Conservation (phyloP, 2,888 invertebrate species). For the Anoncus sp. region DNA sequence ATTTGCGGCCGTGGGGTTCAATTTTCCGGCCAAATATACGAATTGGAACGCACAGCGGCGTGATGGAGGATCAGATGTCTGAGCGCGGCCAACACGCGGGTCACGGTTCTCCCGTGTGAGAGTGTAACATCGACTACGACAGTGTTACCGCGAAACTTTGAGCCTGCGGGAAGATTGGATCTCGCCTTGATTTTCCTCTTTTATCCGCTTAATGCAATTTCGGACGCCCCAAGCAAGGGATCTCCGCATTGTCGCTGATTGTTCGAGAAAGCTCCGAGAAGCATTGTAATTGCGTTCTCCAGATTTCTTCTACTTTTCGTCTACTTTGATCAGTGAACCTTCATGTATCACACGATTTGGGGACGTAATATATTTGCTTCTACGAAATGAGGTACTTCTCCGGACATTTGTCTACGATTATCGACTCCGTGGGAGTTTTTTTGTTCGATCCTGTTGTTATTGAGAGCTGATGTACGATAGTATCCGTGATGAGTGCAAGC, state of each 20-base stretch:
- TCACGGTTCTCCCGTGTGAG: not conserved
- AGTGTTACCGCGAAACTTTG: slow-evolving; percentile 32
- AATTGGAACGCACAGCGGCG: slow-evolving; percentile 1
- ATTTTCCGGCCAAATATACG: slow-evolving; percentile 26
- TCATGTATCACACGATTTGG: not conserved
- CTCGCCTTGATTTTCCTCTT: slow-evolving; percentile 29
- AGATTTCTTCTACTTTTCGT: not conserved
- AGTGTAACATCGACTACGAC: slow-evolving; percentile 35
- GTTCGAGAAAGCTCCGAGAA: slow-evolving; percentile 3
- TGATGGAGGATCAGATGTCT: slow-evolving; percentile 31
- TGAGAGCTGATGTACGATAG: too few species aligned
- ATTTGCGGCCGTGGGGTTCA: slow-evolving; percentile 19
- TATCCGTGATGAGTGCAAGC: too few species aligned
- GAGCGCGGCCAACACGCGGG: not conserved
- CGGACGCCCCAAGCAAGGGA: slow-evolving; percentile 1
- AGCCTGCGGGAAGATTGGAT: not conserved
- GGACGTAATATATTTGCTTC: not conserved
- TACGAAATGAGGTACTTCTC: not conserved
- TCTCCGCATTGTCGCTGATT: slow-evolving; percentile 11
- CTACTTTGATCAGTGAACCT: slow-evolving; percentile 16
- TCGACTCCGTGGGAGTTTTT: too few species aligned
- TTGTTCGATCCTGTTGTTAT: too few species aligned
- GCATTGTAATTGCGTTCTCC: not conserved
- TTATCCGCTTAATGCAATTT: slow-evolving; percentile 42
- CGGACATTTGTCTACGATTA: not conserved